Percentiles rank a stretch among this genome's conserved stretches.
These are phyloP conservation scores for Melipona beecheii DNA, from an alignment of 2,888 invertebrate genomes.

Conservation along the genomic window DNA sequence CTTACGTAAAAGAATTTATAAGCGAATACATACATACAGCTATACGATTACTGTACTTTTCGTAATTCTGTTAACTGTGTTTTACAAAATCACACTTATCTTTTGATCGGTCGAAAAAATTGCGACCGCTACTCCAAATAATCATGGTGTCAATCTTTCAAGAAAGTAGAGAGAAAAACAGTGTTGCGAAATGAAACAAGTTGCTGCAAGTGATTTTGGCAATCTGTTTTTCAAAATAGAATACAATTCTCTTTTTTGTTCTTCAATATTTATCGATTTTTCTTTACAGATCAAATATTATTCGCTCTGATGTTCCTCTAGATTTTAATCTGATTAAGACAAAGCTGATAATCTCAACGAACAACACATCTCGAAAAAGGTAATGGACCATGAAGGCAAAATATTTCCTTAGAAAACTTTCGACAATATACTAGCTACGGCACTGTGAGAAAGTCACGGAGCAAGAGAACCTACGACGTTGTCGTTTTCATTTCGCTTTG, in stretches of 20 bases:
- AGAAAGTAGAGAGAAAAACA: not conserved
- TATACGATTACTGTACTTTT: conserved; percentile 23
- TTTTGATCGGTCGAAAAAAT: conserved; percentile 10
- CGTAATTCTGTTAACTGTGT: conserved; percentile 14
- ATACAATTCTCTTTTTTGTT: no score
- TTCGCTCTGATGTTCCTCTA: not conserved
- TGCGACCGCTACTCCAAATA: not conserved
- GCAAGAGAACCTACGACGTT: conserved; percentile 33
- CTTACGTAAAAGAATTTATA: conserved; percentile 43
- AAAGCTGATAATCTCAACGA: not conserved
- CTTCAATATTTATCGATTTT: no score
- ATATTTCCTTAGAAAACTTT: not conserved
- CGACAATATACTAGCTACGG: conserved; percentile 15
- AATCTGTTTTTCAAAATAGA: conserved; percentile 1
- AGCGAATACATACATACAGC: not conserved
- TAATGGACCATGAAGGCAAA: not conserved
- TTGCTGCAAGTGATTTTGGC: not conserved
- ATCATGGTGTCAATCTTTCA: not conserved
- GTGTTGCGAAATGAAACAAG: not conserved
- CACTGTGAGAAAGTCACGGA: conserved; percentile 47
- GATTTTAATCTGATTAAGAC: not conserved
- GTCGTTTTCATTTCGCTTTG: conserved; percentile 61
- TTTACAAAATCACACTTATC: conserved; percentile 14
- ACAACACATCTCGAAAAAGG: no score
- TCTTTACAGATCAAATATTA: no score